Conservation (phyloP, 64 coral and sea anemone species). For the Stylophora pistillata region DNA sequence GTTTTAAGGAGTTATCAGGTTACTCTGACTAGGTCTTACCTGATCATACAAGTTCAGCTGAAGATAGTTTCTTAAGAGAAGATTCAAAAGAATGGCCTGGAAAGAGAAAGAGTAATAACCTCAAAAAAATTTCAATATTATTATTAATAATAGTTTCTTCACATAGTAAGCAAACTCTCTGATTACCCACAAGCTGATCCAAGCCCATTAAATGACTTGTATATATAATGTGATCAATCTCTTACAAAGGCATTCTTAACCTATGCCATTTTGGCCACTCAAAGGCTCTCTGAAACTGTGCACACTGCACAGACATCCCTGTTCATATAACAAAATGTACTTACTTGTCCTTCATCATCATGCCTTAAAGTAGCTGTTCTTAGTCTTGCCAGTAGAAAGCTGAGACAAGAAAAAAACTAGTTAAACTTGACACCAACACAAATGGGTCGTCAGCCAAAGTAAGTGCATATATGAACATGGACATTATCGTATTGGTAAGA, state of each 20-base stretch:
- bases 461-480: too few relatives aligned
- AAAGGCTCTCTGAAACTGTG: too few relatives aligned
- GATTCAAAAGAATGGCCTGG: conserved; percentile 88
- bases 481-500: too few relatives aligned
- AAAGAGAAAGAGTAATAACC: conserved; percentile 17
- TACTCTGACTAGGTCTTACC: conserved; percentile 48
- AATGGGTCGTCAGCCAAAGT: too few relatives aligned
- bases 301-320: background rate
- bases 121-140: background rate
- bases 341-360: conserved; percentile 96
- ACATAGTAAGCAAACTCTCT: too few relatives aligned
- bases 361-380: conserved; percentile 97
- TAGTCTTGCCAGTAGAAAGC: conserved; percentile 86
- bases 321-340: background rate
- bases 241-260: too few relatives aligned
- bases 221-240: too few relatives aligned
- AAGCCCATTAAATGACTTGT: too few relatives aligned
- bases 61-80: conserved; percentile 92
- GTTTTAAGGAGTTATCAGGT: too few relatives aligned
- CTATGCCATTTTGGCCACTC: too few relatives aligned
- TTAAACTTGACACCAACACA: background rate
- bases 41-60: conserved; percentile 96
- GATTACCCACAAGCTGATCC: too few relatives aligned
- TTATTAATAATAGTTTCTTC: too few relatives aligned
- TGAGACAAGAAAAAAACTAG: conserved; percentile 9